Evolutionary conservation across 2,888 invertebrate species (phyloP).

Genomic region (Pyrgus malvae): DNA sequence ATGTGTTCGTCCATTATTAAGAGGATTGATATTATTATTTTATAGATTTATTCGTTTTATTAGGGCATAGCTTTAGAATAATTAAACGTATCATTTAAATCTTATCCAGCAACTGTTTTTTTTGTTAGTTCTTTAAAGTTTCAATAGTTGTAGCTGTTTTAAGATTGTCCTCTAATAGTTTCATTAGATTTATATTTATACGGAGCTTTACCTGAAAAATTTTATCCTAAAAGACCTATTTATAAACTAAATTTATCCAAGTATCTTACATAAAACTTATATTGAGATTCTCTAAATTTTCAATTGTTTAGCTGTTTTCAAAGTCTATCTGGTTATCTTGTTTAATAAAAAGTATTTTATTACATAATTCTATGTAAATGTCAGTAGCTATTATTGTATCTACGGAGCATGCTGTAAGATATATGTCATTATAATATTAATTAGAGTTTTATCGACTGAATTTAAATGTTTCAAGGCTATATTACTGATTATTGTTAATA

Average conservation of each 20-base stretch:
- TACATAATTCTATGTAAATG: conserved; percentile 58
- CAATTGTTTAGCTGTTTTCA: conserved; percentile 61
- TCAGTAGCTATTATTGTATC: conserved; percentile 55
- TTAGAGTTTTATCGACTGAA: conserved; percentile 71
- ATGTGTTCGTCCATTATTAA: conserved; percentile 80
- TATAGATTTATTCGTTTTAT: conserved; percentile 69
- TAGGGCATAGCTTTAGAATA: conserved; percentile 37
- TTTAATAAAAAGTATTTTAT: conserved; percentile 70
- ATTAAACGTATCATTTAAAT: conserved; percentile 19
- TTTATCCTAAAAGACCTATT: conserved; percentile 52
- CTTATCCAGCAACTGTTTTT: conserved; percentile 20
- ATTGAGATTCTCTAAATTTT: conserved; percentile 34
- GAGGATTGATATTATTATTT: conserved; percentile 66
- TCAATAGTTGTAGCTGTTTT: conserved; percentile 25
- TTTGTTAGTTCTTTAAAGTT: conserved; percentile 21
- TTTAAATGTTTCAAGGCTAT: conserved; percentile 52
- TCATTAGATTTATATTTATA: conserved; percentile 32
- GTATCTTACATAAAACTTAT: conserved; percentile 31
- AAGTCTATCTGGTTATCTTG: conserved; percentile 75
- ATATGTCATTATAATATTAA: conserved; percentile 45
- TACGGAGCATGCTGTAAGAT: conserved; percentile 60
- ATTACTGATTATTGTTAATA: conserved; percentile 42
- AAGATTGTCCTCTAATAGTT: conserved; percentile 23
- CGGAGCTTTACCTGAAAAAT: conserved; percentile 37
- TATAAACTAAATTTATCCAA: conserved; percentile 31